These are phyloP conservation scores for Lineus longissimus DNA, from an alignment of 1,140 invertebrate genomes.

Conservation along the genomic window DNA sequence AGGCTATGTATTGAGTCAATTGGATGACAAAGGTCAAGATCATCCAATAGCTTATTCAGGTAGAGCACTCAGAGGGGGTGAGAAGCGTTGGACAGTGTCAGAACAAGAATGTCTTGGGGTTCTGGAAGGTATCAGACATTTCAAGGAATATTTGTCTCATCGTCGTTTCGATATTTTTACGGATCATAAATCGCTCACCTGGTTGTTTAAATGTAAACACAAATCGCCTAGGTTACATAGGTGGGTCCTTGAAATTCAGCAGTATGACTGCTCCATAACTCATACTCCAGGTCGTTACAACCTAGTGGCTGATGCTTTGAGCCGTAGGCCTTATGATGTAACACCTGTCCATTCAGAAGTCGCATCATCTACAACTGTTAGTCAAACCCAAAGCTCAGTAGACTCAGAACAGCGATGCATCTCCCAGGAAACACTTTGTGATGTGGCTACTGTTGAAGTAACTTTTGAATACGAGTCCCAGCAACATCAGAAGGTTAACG, in stretches of 20 bases:
- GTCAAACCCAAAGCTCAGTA: too few relatives aligned
- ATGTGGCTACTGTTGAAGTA: too few relatives aligned
- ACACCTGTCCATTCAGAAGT: neutral
- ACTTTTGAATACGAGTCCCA: too few relatives aligned
- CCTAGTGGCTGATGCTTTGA: neutral
- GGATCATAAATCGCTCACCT: slow-evolving; percentile 20
- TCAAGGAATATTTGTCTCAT: slow-evolving; percentile 15
- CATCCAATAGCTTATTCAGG: slow-evolving; percentile 26
- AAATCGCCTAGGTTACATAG: neutral
- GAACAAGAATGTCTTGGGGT: slow-evolving; percentile 15
- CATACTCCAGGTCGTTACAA: neutral
- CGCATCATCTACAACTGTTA: too few relatives aligned
- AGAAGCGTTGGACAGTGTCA: slow-evolving; percentile 16
- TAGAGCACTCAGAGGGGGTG: slow-evolving; percentile 10
- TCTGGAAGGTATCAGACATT: slow-evolving; percentile 18
- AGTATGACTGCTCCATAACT: neutral
- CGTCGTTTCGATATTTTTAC: slow-evolving; percentile 16
- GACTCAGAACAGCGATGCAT: too few relatives aligned
- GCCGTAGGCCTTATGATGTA: neutral
- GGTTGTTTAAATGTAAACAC: slow-evolving; percentile 6
- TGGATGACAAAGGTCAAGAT: neutral
- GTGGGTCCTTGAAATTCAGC: neutral
- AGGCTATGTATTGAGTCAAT: neutral
- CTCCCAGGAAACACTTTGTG: too few relatives aligned
- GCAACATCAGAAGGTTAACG: too few relatives aligned